These are phyloP conservation scores for Callyntrura sp. DNA, from an alignment of 2,888 invertebrate species.

Conservation along the genomic window DNA sequence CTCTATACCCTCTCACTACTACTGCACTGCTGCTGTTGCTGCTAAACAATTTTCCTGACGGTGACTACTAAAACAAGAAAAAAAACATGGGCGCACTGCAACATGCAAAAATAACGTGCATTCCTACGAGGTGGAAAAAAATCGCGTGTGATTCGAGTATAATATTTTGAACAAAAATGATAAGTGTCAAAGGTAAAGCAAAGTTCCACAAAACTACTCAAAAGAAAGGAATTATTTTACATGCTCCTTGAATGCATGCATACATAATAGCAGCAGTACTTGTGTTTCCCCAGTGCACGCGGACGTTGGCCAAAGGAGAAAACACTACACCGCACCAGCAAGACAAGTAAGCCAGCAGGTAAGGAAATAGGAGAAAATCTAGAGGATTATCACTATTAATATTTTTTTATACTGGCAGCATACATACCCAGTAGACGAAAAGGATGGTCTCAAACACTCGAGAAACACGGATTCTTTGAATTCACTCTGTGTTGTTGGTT, in stretches of 20 bases:
- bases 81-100: not conserved
- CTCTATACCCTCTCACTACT: no score
- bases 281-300: not conserved
- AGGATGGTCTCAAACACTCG: conserved; percentile 44
- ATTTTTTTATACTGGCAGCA: not conserved
- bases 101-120: conserved; percentile 17
- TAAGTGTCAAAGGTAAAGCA: conserved; percentile 52
- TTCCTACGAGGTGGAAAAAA: not conserved
- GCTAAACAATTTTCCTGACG: no score
- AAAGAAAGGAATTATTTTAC: conserved; percentile 33
- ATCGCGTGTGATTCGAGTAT: conserved; percentile 66
- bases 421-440: not conserved
- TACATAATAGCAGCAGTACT: not conserved
- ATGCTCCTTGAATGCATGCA: not conserved
- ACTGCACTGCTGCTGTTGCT: not conserved
- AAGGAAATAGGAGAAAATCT: not conserved
- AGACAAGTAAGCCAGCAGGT: not conserved
- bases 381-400: conserved; percentile 24
- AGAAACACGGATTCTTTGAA: conserved; percentile 52
- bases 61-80: no score
- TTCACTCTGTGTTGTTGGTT: conserved; percentile 22
- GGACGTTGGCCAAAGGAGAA: conserved; percentile 1
- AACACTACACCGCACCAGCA: not conserved
- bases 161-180: conserved; percentile 57
- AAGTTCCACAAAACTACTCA: conserved; percentile 45